Evolutionary conservation across 2,113 vertebrate species (phyloP), one percentile per base, ranked within the genome.

Genomic region (Gymnorhina tibicen): DNA sequence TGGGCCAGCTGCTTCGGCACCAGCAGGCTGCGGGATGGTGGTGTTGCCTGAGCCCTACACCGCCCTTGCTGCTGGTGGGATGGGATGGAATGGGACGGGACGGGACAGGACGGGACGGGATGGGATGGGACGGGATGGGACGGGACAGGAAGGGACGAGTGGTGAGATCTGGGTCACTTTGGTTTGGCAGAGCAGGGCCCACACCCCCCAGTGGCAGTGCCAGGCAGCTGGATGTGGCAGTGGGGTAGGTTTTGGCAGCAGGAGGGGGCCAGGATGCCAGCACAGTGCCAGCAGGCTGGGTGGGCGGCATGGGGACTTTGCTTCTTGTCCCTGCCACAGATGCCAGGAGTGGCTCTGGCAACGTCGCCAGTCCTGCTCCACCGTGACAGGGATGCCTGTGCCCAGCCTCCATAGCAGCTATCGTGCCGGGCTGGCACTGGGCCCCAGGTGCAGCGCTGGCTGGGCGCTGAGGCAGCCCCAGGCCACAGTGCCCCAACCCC

Each of bases 331-430:
- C 24, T 12, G 11, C 56, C 9, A 27, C 62, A 60, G 58, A 89
- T 50, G 52, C 23, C 9, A 22, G 53, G 28, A 35, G 50, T n/a
- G 30, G 60, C 3, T 10, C 39, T 12, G 78, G 60, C 49, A 79
- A 15, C 1, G 2, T 35, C 0, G 1, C 35, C 6, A 7, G 64
- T 35, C 12, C 49, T 4, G 62, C 41, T 50, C 16, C 9, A 5
- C 53, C 0, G 0, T 4, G 41, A 46, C n/a, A 23, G 53, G 52
- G 58, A 52, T 58, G 80, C 75, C 37, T 2, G 22, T 68, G 93
- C 93, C 76, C 87, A 63, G 41, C 41, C 60, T 87, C 46, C 7
- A 11, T 37, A 59, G n/a, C 5, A 24, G 77, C n/a, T 21, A 1
- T 22, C 0, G 3, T 68, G 69, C 87, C 0, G 2, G 49, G 69